These are phyloP conservation scores for Ophraella communa DNA, from an alignment of 2,888 invertebrate species.

Conservation along the genomic window DNA sequence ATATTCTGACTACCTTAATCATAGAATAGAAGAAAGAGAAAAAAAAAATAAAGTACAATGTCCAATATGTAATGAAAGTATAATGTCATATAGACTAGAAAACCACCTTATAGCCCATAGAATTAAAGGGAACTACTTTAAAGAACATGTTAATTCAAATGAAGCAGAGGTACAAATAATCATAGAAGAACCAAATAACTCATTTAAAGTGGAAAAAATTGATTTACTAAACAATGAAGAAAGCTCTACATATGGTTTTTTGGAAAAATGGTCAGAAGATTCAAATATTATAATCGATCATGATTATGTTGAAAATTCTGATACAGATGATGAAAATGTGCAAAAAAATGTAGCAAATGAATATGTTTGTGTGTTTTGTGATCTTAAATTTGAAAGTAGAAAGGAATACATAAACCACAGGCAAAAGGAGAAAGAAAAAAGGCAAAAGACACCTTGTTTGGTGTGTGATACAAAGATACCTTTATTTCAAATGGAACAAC, in stretches of 20 bases:
- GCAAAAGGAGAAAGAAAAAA: neutral
- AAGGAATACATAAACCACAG: neutral
- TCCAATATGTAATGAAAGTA: neutral
- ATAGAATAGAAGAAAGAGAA: neutral
- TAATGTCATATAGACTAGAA: neutral
- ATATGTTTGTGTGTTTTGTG: neutral
- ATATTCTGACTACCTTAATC: neutral
- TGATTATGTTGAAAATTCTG: neutral
- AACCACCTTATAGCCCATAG: neutral
- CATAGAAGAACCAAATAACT: neutral
- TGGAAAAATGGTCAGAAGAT: neutral
- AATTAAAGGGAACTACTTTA: neutral
- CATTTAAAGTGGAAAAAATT: neutral
- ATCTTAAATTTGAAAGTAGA: neutral
- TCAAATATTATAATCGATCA: neutral
- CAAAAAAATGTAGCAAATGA: neutral
- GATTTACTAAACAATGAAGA: neutral
- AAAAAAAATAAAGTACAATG: neutral
- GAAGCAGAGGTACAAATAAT: neutral
- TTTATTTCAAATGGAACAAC: neutral
- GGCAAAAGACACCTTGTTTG: neutral
- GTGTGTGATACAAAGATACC: neutral
- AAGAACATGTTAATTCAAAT: neutral
- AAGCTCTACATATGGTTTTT: neutral
- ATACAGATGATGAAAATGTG: neutral